Percentiles rank a stretch among this genome's conserved stretches.
Conservation (phyloP, 2,113 vertebrate genomes). For the Pomatorhinus ruficollis region DNA sequence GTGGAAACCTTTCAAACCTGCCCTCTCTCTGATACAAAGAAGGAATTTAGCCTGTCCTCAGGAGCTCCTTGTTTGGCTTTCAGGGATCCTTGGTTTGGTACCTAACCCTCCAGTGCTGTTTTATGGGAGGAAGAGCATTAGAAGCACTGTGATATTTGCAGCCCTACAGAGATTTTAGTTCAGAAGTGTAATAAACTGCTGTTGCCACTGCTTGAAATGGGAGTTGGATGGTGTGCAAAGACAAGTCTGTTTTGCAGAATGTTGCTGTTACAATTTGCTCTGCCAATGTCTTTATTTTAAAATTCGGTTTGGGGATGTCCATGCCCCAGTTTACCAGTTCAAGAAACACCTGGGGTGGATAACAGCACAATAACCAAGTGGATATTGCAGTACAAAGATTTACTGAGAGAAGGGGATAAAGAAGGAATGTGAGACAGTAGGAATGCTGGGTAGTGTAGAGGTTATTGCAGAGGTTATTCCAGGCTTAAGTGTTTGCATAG, state of each 20-base stretch:
- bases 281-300: not conserved
- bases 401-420: not conserved
- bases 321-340: not conserved
- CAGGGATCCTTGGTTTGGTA: not conserved
- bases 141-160: not conserved
- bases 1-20: not conserved
- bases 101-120: not conserved
- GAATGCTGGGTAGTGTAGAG: not conserved
- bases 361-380: not conserved
- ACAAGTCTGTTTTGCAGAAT: not conserved
- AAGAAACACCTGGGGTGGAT: not conserved
- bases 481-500: not conserved
- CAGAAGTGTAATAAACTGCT: not conserved
- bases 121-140: not conserved
- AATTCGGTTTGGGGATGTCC: not conserved
- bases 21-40: not conserved
- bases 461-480: not conserved
- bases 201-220: not conserved
- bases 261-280: not conserved
- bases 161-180: not conserved
- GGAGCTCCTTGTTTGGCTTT: not conserved
- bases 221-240: not conserved
- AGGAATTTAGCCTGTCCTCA: not conserved
- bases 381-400: not conserved
- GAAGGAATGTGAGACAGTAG: not conserved